A percentile compares a stretch with the other conserved stretches of the same genome.
phyloP scores from a whole-genome alignment of 2,888 invertebrate species.

The Tigriopus californicus region DNA sequence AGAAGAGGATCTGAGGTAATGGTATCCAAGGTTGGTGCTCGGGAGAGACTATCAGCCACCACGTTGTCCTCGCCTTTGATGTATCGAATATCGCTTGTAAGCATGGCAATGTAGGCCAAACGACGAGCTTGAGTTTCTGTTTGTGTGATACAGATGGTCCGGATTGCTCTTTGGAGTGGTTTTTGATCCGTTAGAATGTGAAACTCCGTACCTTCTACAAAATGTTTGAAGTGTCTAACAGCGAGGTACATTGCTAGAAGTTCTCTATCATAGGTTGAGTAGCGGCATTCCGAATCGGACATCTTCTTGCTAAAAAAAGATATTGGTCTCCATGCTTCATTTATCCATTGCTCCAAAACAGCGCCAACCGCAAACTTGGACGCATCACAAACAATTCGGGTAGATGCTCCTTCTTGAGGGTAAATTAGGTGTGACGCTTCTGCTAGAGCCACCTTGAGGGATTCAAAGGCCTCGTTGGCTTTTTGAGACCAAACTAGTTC shows the following conservation, averaged over 20 bases:
- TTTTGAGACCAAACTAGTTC: too few relatives aligned
- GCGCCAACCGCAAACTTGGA: neutral
- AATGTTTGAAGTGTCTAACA: slow-evolving; percentile 23
- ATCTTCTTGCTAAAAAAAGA: slow-evolving; percentile 14
- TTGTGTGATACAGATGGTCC: neutral
- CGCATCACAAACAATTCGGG: neutral
- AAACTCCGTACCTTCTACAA: slow-evolving; percentile 20
- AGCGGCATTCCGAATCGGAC: neutral
- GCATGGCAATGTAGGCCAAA: neutral
- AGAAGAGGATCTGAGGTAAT: too few relatives aligned
- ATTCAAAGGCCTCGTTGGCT: too few relatives aligned
- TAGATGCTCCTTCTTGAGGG: too few relatives aligned
- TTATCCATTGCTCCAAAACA: slow-evolving; percentile 7
- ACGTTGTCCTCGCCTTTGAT: neutral
- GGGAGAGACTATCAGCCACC: neutral
- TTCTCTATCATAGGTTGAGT: slow-evolving; percentile 23
- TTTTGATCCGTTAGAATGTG: slow-evolving; percentile 13
- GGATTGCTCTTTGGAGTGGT: neutral
- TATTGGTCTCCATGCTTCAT: neutral
- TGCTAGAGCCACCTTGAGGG: too few relatives aligned
- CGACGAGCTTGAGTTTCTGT: neutral
- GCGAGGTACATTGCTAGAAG: slow-evolving; percentile 7
- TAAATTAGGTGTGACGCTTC: too few relatives aligned
- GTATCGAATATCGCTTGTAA: neutral
- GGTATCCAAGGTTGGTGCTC: neutral